Percentiles rank a stretch among this genome's conserved stretches.
Evolutionary conservation across 2,797 vertebrate species (phyloP).

Genomic region (Pangasius macronema): DNA sequence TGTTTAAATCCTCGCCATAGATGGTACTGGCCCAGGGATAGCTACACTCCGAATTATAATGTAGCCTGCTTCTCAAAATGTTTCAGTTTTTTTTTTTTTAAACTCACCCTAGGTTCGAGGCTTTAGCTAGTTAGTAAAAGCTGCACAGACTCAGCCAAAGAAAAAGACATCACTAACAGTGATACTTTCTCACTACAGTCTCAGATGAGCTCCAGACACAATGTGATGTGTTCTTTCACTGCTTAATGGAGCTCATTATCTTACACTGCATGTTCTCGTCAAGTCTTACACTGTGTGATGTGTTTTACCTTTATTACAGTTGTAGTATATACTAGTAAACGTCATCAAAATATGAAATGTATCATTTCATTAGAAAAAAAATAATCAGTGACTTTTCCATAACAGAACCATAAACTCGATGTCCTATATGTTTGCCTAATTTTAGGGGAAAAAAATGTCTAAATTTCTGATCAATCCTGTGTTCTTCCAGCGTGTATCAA

Average conservation of each 20-base stretch:
- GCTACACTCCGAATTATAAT: conserved; percentile 37
- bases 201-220: conserved; percentile 7
- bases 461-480: background rate
- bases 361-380: background rate
- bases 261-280: conserved; percentile 6
- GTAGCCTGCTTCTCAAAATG: conserved; percentile 6
- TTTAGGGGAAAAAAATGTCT: background rate
- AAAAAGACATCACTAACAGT: conserved; percentile 21
- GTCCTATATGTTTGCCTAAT: background rate
- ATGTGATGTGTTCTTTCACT: conserved; percentile 6
- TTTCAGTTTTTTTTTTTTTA: background rate
- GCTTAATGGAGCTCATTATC: background rate
- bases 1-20: conserved; percentile 49
- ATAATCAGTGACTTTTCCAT: background rate
- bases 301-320: background rate
- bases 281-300: background rate
- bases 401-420: background rate
- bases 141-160: conserved; percentile 9
- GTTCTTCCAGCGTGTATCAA: conserved; percentile 84
- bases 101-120: conserved; percentile 14
- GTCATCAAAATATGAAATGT: background rate
- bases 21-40: conserved; percentile 37
- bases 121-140: conserved; percentile 52
- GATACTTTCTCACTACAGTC: background rate
- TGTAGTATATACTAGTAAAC: background rate